Evolutionary conservation across 2,888 invertebrate genomes (phyloP), one percentile per base, ranked within the genome.

Genomic region (Torymus auratus): DNA sequence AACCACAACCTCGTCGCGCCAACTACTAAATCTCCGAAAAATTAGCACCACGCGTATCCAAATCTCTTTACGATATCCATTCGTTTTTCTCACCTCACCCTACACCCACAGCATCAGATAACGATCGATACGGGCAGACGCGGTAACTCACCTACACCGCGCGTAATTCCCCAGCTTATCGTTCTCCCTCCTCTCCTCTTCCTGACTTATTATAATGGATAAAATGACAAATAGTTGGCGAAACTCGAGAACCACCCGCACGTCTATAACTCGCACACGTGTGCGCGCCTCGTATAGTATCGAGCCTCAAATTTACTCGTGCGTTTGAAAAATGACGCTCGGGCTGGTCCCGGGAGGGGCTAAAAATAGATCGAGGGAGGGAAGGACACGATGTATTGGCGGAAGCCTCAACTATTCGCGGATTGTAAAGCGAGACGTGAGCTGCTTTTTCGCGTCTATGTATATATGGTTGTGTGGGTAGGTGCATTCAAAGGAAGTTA

Each of bases 171-270:
- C 75, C 15, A 62, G 76, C 41, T 69, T 56, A 69, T 76, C 76
- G 76, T 76, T 62, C 56, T 52, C 58, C 41, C 5, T 7, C 41
- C 41, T 10, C 41, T 10, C 41, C 7, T 10, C 5, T 10, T 13
- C n/a, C 41, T 67, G 75, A 67, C 68, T 75, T 75, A 75, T 68
- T 68, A 68, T 75, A 75, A 67, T 75, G 75, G 67, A 28, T 60
- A 15, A 53, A 68, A 67, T 75, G 75, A 68, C 53, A 68, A 75
- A 68, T 75, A 60, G 68, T 75, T 52, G 5, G n/a, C 20, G 68
- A 75, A 68, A 74, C 17, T 17, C 74, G 65, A 65, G 17, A 10
- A 2, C 14, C 41, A 1, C 28, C 3, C 60, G 15, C 14, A 15
- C 20, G n/a, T n/a, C 14, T n/a, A 15, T n/a, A 1, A 20, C 50